phyloP scores from a whole-genome alignment of 2,797 vertebrate genomes.

The Scyliorhinus canicula region DNA sequence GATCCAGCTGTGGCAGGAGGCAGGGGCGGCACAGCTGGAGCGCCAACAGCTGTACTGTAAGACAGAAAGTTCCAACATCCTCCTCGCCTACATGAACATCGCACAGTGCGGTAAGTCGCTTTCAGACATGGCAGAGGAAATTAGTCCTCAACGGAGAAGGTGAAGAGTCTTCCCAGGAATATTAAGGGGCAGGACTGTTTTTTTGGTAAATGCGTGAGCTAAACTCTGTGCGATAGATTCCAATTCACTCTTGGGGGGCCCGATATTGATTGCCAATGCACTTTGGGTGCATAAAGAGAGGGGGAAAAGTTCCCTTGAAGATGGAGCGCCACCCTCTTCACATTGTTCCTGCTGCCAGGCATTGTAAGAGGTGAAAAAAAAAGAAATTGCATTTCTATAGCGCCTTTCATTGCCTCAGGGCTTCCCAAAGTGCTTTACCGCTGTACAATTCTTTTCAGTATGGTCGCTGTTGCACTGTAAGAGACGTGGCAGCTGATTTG shows the following conservation, averaged over 20 bases:
- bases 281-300: not conserved
- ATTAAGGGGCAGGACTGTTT: not conserved
- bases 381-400: not conserved
- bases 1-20: slow-evolving; percentile 96
- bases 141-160: not conserved
- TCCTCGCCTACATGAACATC: slow-evolving; percentile 86
- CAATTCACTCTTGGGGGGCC: not conserved
- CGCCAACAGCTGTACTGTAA: slow-evolving; percentile 82
- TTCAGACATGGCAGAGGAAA: not conserved
- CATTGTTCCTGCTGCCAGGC: not conserved
- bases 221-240: not conserved
- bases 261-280: not conserved
- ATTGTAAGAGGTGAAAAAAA: not conserved
- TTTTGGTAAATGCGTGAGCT: not conserved
- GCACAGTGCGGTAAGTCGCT: slow-evolving; percentile 78
- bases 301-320: not conserved
- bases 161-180: not conserved
- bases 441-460: not conserved
- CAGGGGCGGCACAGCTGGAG: slow-evolving; percentile 76
- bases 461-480: not conserved
- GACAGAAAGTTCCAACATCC: slow-evolving; percentile 70
- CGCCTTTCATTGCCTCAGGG: not conserved
- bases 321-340: not conserved
- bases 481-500: not conserved
- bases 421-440: not conserved